These are phyloP conservation scores for Turritopsis rubra DNA, from an alignment of 30 jellyfish, hydroid and myxozoan species.

Conservation along the genomic window DNA sequence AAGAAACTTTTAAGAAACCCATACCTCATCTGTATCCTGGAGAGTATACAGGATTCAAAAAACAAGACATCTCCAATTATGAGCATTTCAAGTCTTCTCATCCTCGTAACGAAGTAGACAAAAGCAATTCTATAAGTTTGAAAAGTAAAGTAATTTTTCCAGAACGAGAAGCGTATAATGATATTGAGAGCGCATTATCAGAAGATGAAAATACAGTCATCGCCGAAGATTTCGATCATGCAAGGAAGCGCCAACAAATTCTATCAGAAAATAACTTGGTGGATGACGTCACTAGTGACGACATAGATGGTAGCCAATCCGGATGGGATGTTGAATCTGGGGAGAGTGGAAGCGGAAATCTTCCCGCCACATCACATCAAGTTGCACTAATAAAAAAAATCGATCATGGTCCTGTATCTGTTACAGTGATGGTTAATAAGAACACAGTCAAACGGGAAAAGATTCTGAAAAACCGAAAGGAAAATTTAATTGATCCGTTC, in stretches of 20 bases:
- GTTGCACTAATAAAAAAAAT: conserved; percentile 17
- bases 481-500: conserved; percentile 35
- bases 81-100: neutral
- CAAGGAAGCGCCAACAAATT: conserved; percentile 19
- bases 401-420: conserved; percentile 22
- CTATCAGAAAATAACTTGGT: conserved; percentile 9
- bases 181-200: conserved; percentile 1
- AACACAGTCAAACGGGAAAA: neutral
- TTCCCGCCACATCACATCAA: neutral
- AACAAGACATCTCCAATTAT: conserved; percentile 10
- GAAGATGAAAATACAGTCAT: conserved; percentile 20
- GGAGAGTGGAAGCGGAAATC: conserved; percentile 8
- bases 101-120: neutral
- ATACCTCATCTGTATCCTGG: conserved; percentile 26
- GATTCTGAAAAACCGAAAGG: neutral
- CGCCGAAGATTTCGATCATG: conserved; percentile 32
- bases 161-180: conserved; percentile 8
- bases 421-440: conserved; percentile 26
- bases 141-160: neutral
- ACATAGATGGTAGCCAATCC: neutral
- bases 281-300: neutral
- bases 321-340: conserved; percentile 6
- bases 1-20: neutral
- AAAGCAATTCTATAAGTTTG: neutral
- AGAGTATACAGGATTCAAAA: conserved; percentile 36